Percentiles rank a stretch among this genome's conserved stretches.
Evolutionary conservation across 2,113 vertebrate genomes (phyloP).

Genomic region (Nycticebus coucang): DNA sequence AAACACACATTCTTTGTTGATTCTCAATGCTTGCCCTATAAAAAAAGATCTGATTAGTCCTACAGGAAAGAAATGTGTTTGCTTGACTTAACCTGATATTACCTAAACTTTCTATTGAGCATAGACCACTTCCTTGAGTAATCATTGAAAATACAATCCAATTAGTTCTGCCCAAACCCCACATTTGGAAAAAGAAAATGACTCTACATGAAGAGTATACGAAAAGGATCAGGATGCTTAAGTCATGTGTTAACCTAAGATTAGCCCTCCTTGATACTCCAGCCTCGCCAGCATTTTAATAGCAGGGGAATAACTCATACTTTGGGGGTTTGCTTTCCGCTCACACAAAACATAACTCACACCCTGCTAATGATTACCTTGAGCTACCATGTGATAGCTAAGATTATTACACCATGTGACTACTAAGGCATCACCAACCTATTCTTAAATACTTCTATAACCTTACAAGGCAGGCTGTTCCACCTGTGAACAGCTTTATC

Average conservation of each 20-base stretch:
- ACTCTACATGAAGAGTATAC: not conserved
- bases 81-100: not conserved
- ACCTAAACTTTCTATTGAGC: not conserved
- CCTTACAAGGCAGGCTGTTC: not conserved
- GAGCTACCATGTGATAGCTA: not conserved
- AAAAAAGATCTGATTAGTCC: not conserved
- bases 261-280: constrained; percentile 48
- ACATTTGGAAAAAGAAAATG: not conserved
- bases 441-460: not conserved
- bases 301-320: not conserved
- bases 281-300: constrained; percentile 52
- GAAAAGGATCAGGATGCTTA: not conserved
- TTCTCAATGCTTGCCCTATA: not conserved
- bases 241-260: not conserved
- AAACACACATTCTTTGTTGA: constrained; percentile 12
- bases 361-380: constrained; percentile 65
- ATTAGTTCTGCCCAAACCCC: not conserved
- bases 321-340: not conserved
- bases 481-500: not conserved
- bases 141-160: not conserved
- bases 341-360: constrained; percentile 37
- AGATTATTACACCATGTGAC: not conserved
- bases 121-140: not conserved
- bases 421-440: not conserved
- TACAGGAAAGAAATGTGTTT: not conserved